phyloP scores from a whole-genome alignment of 2,888 invertebrate species.

The Acrobeloides nanus region DNA sequence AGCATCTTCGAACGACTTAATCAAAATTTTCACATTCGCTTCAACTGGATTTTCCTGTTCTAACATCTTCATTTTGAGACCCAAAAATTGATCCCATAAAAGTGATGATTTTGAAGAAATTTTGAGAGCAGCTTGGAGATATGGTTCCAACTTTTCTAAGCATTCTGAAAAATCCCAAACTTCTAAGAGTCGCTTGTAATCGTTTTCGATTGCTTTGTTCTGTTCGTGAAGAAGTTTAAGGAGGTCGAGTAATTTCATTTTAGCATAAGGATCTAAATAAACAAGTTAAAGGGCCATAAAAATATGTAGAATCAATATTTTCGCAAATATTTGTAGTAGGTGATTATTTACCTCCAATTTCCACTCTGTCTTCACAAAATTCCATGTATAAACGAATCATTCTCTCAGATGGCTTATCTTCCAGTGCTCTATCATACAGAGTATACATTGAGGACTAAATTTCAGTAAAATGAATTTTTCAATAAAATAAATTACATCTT shows the following conservation, averaged over 20 bases:
- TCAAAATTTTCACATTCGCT: no score
- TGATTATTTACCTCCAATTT: background rate
- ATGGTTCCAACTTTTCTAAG: background rate
- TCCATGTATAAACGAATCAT: background rate
- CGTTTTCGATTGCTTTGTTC: background rate
- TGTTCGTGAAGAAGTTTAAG: background rate
- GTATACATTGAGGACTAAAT: background rate
- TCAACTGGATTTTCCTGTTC: no score
- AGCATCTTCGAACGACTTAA: no score
- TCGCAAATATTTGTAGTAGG: no score
- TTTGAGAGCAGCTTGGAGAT: background rate
- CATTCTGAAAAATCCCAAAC: no score
- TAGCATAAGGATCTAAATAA: background rate
- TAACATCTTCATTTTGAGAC: no score
- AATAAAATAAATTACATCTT: background rate
- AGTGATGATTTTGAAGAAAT: background rate
- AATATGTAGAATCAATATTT: no score
- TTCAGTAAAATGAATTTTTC: no score
- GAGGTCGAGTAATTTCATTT: background rate
- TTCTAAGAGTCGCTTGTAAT: background rate
- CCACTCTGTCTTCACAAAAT: background rate
- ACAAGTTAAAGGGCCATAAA: background rate
- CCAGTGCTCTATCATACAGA: background rate
- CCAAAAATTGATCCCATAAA: background rate
- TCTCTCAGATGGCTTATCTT: background rate